Evolutionary conservation across 1,140 invertebrate genomes (phyloP), one percentile per base, ranked within the genome.

Genomic region (Drosophila tropicalis): DNA sequence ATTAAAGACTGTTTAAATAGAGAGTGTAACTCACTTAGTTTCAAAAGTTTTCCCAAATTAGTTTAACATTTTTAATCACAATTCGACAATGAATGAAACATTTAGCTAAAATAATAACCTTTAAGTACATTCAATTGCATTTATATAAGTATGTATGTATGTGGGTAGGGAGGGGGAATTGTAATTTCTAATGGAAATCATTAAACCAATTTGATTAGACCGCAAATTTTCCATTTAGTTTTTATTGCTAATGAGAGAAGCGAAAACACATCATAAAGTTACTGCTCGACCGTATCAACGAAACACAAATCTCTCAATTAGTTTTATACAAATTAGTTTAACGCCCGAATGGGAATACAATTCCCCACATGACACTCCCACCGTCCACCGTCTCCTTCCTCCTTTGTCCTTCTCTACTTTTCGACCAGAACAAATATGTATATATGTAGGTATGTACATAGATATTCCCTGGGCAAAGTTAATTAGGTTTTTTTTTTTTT

Each of bases 281-380:
- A 41, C 62, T 36, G 29, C 39, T 40, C n/a, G 56, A 29, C 70
- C 75, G 72, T 29, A 29, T 29, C 29, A 29, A 68, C 34, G 34
- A 10, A 62, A 25, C 40, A 61, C 82, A 89, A 89, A 87, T 89
- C 76, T 83, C 76, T 76, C 83, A 87, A 87, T 87, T 87, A 89
- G 83, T 69, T 79, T 67, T 51, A 66, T 68, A 83, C 83, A 83
- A 91, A 91, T 91, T 90, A 83, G 80, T 91, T 91, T 91, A 91
- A 71, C 78, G 85, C 90, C 82, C 85, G 75, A 73, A 67, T 69
- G 90, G 84, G 90, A 87, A 47, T 40, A 55, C 7, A 40, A 58
- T 40, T 81, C 77, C 79, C 73, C 55, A 10, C 56, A 41, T n/a
- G 39, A n/a, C 36, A 34, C 56, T 29, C 61, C 51, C 29, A 63